phyloP scores from a whole-genome alignment of 2,888 invertebrate species.

The Diogma glabrata region DNA sequence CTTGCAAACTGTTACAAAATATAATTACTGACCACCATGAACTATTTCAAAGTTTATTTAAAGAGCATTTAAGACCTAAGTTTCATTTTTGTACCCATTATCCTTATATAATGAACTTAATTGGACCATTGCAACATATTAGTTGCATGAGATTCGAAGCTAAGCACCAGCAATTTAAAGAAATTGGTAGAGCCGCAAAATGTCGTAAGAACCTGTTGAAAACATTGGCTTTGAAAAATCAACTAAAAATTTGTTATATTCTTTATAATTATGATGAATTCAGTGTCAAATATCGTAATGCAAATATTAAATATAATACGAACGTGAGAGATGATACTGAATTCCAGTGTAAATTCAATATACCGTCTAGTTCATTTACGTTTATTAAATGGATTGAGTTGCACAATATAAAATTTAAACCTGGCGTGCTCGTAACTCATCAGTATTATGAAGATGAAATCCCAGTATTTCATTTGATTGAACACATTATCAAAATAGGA shows the following conservation, averaged over 20 bases:
- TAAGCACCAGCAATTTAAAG: not conserved
- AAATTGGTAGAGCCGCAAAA: not conserved
- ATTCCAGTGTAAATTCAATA: no score
- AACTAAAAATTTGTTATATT: not conserved
- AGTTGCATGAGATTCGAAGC: not conserved
- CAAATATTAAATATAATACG: no score
- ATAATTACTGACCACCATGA: not conserved
- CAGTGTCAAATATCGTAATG: not conserved
- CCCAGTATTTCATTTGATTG: no score
- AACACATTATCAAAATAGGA: no score
- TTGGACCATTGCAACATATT: not conserved
- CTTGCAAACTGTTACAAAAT: not conserved
- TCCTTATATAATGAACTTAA: not conserved
- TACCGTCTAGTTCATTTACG: no score
- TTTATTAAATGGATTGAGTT: no score
- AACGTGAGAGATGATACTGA: no score
- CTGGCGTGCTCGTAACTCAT: no score
- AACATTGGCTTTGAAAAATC: not conserved
- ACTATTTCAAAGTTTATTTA: not conserved
- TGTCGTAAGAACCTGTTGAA: not conserved
- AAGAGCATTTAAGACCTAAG: not conserved
- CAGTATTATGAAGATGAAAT: no score
- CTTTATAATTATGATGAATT: not conserved
- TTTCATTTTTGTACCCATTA: constrained; percentile 1
- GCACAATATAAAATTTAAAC: no score